Percentiles rank a stretch among this genome's conserved stretches.
These are phyloP conservation scores for Andrena camellia DNA, from an alignment of 2,888 invertebrate genomes.

Conservation along the genomic window DNA sequence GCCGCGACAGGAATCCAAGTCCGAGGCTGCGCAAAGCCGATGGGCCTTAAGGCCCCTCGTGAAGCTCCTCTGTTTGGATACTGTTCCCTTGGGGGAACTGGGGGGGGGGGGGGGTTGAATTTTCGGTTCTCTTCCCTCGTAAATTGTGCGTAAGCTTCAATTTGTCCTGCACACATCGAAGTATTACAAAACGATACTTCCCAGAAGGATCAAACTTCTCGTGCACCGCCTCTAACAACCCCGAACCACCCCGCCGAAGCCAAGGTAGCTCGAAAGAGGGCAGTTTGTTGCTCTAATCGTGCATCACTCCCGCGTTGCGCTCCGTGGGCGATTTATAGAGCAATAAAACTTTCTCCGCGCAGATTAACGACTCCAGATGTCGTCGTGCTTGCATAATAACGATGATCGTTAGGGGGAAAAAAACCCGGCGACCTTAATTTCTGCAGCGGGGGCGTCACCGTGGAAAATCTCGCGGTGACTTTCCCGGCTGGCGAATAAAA, in stretches of 20 bases:
- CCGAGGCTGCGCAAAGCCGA: neutral
- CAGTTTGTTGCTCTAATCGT: constrained; percentile 30
- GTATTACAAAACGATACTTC: too few relatives aligned
- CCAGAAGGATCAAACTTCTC: too few relatives aligned
- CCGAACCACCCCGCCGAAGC: neutral
- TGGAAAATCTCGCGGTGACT: constrained; percentile 57
- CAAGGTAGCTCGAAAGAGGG: neutral
- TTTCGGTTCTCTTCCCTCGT: too few relatives aligned
- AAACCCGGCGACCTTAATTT: constrained; percentile 33
- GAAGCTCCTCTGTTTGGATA: too few relatives aligned
- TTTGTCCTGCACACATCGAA: too few relatives aligned
- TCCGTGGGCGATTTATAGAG: constrained; percentile 27
- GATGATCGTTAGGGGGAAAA: neutral
- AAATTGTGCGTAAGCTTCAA: too few relatives aligned
- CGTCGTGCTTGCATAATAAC: constrained; percentile 1
- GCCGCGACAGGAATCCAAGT: constrained; percentile 20
- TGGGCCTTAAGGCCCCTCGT: too few relatives aligned
- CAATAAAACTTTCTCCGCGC: constrained; percentile 35
- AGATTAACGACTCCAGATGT: constrained; percentile 41
- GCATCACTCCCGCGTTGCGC: constrained; percentile 9
- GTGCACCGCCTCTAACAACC: too few relatives aligned
- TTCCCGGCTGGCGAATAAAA: constrained; percentile 40
- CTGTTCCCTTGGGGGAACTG: too few relatives aligned
- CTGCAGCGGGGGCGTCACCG: constrained; percentile 22
- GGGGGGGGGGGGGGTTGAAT: too few relatives aligned